Conservation (phyloP, 1,140 invertebrate genomes). For the Kradibia gibbosae region DNA sequence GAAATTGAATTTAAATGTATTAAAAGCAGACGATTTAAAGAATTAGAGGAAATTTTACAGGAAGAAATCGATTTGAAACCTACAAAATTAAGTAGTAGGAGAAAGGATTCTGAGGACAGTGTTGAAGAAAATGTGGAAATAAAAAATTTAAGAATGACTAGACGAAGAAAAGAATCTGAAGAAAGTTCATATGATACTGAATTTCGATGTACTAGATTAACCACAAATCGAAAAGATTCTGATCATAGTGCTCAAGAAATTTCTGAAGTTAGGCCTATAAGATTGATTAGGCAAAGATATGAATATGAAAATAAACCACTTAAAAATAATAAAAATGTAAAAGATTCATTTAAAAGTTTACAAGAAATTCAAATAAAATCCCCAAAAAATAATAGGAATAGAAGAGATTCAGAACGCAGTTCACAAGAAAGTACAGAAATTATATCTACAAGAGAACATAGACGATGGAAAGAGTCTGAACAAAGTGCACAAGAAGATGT, state of each 20-base stretch:
- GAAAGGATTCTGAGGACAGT: slow-evolving; percentile 29
- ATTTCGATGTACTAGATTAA: neutral
- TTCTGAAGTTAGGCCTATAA: slow-evolving; percentile 9
- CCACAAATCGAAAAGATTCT: slow-evolving; percentile 16
- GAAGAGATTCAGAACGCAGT: slow-evolving; percentile 18
- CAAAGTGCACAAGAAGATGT: slow-evolving; percentile 29
- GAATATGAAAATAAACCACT: slow-evolving; percentile 17
- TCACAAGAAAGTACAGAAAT: slow-evolving; percentile 17
- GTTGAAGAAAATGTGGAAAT: slow-evolving; percentile 10
- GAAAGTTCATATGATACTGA: slow-evolving; percentile 35
- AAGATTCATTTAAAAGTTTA: slow-evolving; percentile 11
- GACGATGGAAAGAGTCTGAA: slow-evolving; percentile 36
- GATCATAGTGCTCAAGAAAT: slow-evolving; percentile 33
- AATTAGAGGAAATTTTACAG: slow-evolving; percentile 24
- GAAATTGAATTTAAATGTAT: slow-evolving; percentile 1
- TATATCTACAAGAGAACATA: neutral
- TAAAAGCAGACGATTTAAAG: neutral
- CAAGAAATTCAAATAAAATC: slow-evolving; percentile 2
- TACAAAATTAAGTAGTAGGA: neutral
- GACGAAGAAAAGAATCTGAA: slow-evolving; percentile 28
- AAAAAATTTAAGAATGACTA: neutral
- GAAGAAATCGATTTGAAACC: slow-evolving; percentile 13
- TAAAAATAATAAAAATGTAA: slow-evolving; percentile 20
- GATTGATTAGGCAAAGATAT: slow-evolving; percentile 1
- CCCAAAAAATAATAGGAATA: slow-evolving; percentile 11